Evolutionary conservation across 2,888 invertebrate genomes (phyloP).

Genomic region (Tiliacea aurago): DNA sequence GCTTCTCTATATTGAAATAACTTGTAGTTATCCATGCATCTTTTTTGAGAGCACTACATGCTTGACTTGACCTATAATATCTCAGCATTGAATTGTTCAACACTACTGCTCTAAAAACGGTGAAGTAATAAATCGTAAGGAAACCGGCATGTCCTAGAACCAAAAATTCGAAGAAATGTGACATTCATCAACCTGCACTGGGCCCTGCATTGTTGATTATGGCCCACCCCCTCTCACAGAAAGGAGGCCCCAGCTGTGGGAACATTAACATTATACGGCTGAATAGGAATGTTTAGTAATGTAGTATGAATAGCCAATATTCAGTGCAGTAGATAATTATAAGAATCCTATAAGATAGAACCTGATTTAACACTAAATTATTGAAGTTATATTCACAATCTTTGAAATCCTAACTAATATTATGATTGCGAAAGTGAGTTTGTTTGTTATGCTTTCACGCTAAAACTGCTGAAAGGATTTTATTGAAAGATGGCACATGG

Average conservation of each 20-base stretch:
- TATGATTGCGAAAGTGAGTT: too few relatives aligned
- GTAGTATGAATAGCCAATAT: background rate
- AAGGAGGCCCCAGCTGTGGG: background rate
- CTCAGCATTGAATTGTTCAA: background rate
- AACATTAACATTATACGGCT: too few relatives aligned
- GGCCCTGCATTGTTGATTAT: background rate
- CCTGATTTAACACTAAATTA: background rate
- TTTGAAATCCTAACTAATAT: too few relatives aligned
- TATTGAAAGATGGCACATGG: too few relatives aligned
- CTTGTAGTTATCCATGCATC: too few relatives aligned
- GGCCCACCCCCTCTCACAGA: background rate
- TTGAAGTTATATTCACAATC: background rate
- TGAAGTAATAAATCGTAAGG: background rate
- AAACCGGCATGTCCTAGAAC: background rate
- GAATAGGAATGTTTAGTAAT: background rate
- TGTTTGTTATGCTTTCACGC: too few relatives aligned
- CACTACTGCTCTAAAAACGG: background rate
- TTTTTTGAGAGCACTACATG: background rate
- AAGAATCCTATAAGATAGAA: background rate
- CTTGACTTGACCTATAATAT: constrained; percentile 1
- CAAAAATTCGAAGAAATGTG: background rate
- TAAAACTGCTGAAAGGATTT: too few relatives aligned
- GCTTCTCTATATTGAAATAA: background rate
- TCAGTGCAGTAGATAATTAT: background rate
- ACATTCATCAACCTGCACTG: background rate